Percentiles rank a stretch among this genome's conserved stretches.
Evolutionary conservation across 2,797 vertebrate species (phyloP).

Genomic region (Erethizon dorsatum): DNA sequence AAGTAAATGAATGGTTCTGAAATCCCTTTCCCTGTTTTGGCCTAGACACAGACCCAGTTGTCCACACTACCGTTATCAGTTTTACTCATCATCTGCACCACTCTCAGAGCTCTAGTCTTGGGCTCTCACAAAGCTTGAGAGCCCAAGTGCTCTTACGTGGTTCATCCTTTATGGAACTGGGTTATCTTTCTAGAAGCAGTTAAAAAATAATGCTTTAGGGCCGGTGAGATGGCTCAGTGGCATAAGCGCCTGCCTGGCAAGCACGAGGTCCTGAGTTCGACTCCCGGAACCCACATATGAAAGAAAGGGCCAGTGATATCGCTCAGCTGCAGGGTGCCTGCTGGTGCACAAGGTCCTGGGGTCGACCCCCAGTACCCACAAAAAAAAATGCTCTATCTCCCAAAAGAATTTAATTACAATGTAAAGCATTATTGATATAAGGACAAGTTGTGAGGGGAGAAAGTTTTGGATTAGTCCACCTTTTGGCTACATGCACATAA

Average conservation of each 20-base stretch:
- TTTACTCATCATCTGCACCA: not conserved
- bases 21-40: not conserved
- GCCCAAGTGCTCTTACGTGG: not conserved
- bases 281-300: too few species aligned
- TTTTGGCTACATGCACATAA: not conserved
- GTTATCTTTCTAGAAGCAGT: not conserved
- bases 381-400: not conserved
- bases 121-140: not conserved
- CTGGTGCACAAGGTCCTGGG: too few species aligned
- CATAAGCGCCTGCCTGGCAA: too few species aligned
- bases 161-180: not conserved
- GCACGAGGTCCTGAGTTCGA: too few species aligned
- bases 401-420: not conserved
- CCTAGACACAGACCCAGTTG: not conserved
- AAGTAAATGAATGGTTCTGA: not conserved
- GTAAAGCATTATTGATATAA: not conserved
- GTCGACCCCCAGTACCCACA: too few species aligned
- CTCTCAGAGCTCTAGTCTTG: not conserved
- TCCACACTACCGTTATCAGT: too few species aligned
- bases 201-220: not conserved
- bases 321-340: too few species aligned
- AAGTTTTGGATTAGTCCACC: not conserved
- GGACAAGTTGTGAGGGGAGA: slow-evolving; percentile 21
- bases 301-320: too few species aligned
- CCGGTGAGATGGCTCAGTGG: too few species aligned